Evolutionary conservation across 2,797 vertebrate genomes (phyloP), one percentile per base, ranked within the genome.

Genomic region (Zalophus californianus): DNA sequence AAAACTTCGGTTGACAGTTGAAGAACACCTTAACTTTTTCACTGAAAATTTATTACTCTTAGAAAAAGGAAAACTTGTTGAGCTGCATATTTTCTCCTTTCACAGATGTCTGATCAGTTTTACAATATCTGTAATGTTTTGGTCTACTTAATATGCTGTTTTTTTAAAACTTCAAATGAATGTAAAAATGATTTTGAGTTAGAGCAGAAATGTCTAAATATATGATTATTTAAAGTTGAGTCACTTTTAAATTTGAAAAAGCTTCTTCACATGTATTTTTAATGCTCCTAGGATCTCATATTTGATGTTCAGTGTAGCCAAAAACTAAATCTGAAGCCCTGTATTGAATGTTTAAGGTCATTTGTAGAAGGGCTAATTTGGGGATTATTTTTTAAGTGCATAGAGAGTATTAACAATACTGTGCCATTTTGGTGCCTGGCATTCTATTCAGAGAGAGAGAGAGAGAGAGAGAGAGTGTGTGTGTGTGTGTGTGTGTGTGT

Each of bases 11-110:
- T 98, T 98, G 98, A 99, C 98, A 99, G 98, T 95, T 98, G 96
- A 98, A 98, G 98, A 98, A 97, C 98, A 98, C 96, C 92, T 97
- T 98, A 97, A 98, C 95, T 98, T 98, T 98, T 98, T 98, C 90
- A 87, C 94, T 98, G 96, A 98, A 98, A 98, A 98, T 98, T 98
- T 98, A 98, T 98, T 98, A 95, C 96, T 97, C 98, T 98, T 97
- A 87, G 97, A 98, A 97, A 98, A 98, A 98, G 89, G 80, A 97
- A 97, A 98, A 98, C 98, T 98, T 98, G 98, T 96, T 95, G 62
- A 98, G 80, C 97, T 96, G 85, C 98, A 97, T 99, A 98, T 97
- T 98, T 98, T 98, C 95, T 97, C 50, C 90, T 98, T 98, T 98
- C 94, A 86, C 91, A 98, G 97, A 79, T 98, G 82, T 20, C 89